Evolutionary conservation across 2,797 vertebrate species (phyloP), one percentile per base, ranked within the genome.

Genomic region (Sardinella longiceps): DNA sequence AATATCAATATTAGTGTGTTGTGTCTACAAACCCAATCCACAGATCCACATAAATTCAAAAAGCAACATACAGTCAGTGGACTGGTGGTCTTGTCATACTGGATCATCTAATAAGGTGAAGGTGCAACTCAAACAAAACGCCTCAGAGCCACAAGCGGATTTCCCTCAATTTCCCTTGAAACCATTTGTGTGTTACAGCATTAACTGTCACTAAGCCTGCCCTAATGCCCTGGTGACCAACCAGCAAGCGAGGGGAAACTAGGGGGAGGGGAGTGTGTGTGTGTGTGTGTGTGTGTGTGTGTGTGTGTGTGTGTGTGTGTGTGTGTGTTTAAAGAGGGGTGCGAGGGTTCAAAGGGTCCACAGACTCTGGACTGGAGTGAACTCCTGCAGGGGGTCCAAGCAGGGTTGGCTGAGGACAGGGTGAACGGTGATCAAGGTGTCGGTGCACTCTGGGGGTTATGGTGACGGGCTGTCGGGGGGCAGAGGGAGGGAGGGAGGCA

Each of bases 331-430:
- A 60, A 9, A 25, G 23, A 10, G 30, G 66, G 5, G 66, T 37
- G 66, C 18, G 14, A 7, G 66, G 66, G 66, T 74, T 74, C 66
- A 74, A 74, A 74, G 15, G 66, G 66, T 74, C 66, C 33, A 30
- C 63, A 70, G 28, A 70, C 28, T 30, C 28, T 63, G n/a, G 58
- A 63, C 58, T 56, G 45, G 11, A 5, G 53, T 25, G 43, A 77
- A 83, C 70, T 81, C 37, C 82, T 11, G 15, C 80, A 20, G 60
- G 30, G 33, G 30, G 30, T 85, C 77, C 85, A 63, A 56, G 82
- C 14, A 50, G 86, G 86, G 88, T 84, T 84, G 82, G 70, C 83
- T 80, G 58, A 50, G 80, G 51, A 84, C 0, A 53, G 58, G 82
- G 43, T 51, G 80, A 43, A 15, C 56, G 39, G 7, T 83, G 56